Evolutionary conservation across 1,140 invertebrate genomes (phyloP).

Genomic region (Danaus melanippus): DNA sequence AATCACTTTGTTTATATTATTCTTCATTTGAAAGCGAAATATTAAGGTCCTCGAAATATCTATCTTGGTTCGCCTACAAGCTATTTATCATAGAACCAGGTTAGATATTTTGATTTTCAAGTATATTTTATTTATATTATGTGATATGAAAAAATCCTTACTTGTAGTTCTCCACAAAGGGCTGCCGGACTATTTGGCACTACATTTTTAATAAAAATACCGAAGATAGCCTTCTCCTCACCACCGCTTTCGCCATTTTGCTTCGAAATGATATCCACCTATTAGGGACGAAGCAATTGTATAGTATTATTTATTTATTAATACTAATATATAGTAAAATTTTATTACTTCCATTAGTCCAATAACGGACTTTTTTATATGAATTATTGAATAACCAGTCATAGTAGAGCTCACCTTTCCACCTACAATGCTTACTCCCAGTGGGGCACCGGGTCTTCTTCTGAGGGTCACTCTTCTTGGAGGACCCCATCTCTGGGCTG

Average conservation of each 20-base stretch:
- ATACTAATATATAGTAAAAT: neutral
- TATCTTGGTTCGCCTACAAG: too few species aligned
- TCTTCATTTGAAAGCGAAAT: too few species aligned
- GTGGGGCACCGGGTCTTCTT: slow-evolving; percentile 79
- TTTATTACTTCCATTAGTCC: too few species aligned
- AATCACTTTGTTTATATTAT: too few species aligned
- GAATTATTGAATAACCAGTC: too few species aligned
- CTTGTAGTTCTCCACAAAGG: slow-evolving; percentile 88
- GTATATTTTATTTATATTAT: neutral
- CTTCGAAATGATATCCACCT: slow-evolving; percentile 65
- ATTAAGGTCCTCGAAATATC: too few species aligned
- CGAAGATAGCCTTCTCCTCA: slow-evolving; percentile 79
- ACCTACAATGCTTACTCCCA: slow-evolving; percentile 98
- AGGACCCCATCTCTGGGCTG: slow-evolving; percentile 90
- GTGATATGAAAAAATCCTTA: slow-evolving; percentile 43
- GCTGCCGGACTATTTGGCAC: slow-evolving; percentile 96
- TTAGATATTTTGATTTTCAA: too few species aligned
- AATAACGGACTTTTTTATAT: too few species aligned
- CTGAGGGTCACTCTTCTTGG: slow-evolving; percentile 82
- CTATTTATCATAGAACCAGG: too few species aligned
- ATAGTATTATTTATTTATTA: neutral
- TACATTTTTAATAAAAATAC: slow-evolving; percentile 99
- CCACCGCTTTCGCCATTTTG: slow-evolving; percentile 43
- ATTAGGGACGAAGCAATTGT: neutral
- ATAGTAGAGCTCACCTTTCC: slow-evolving; percentile 80